Evolutionary conservation across 2,113 vertebrate genomes (phyloP).

Genomic region (Motacilla tschutschensis): DNA sequence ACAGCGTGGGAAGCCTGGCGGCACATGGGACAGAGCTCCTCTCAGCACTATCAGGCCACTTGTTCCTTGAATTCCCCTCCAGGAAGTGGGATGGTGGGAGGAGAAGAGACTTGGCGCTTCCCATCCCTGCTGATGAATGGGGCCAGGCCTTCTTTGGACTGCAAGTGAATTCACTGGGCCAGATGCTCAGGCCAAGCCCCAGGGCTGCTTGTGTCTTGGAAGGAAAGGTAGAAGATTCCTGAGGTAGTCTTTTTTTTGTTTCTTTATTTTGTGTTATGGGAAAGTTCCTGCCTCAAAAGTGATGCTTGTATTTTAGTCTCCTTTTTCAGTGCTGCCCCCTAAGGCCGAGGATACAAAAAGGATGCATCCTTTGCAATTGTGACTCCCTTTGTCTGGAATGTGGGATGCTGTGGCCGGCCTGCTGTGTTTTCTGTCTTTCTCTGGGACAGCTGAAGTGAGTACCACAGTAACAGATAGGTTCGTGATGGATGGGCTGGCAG

Average conservation of each 20-base stretch:
- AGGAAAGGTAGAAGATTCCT: neutral
- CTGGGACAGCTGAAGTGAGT: neutral
- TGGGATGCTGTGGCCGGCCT: rapidly evolving
- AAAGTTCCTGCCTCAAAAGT: neutral
- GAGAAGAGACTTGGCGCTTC: neutral
- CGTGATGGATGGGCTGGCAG: neutral
- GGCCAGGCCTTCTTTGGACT: neutral
- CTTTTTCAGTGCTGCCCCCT: neutral
- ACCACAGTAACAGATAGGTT: neutral
- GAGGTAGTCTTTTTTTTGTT: neutral
- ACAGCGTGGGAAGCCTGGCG: neutral
- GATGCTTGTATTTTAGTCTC: neutral
- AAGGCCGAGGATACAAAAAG: neutral
- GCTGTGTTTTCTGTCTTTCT: neutral
- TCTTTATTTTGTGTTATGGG: neutral
- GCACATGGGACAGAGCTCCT: neutral
- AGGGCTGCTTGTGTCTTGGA: neutral
- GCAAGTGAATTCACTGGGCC: neutral
- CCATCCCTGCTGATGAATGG: neutral
- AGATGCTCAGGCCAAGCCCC: neutral
- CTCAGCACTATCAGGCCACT: neutral
- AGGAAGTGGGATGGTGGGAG: neutral
- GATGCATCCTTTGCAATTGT: neutral
- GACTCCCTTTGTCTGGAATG: neutral
- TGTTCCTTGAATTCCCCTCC: neutral